A percentile compares a stretch with the other conserved stretches of the same genome.
Conservation (phyloP, 2,113 vertebrate species). For the Hipposideros armiger region DNA sequence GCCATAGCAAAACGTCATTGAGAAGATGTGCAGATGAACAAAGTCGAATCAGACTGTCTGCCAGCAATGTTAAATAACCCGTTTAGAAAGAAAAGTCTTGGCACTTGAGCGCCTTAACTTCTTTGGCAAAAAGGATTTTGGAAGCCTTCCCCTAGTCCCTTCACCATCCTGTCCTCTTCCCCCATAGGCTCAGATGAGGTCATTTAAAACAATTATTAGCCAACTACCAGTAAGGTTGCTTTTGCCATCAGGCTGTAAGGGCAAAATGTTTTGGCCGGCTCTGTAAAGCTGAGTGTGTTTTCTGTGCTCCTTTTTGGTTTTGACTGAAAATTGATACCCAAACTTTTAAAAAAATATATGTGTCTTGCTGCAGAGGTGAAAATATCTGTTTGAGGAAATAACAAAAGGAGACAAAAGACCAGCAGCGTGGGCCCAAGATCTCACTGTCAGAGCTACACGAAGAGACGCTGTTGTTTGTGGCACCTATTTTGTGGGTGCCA, state of each 20-base stretch:
- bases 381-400: background rate
- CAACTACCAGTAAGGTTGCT: background rate
- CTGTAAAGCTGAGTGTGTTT: background rate
- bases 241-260: background rate
- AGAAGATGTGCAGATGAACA: background rate
- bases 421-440: background rate
- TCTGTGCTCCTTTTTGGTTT: background rate
- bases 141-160: constrained; percentile 43
- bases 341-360: background rate
- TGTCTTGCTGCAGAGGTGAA: background rate
- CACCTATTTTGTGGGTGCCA: background rate
- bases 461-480: background rate
- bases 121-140: constrained; percentile 48
- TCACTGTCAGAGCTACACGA: background rate
- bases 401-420: background rate
- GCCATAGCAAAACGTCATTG: background rate
- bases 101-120: background rate
- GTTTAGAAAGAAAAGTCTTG: constrained; percentile 42
- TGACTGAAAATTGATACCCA: background rate
- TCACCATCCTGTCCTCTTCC: background rate
- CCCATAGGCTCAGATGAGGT: background rate
- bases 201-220: constrained; percentile 3
- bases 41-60: constrained; percentile 18
- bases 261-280: background rate
- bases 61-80: background rate